Evolutionary conservation across 2,888 invertebrate species (phyloP).

Genomic region (Lithophane semibrunnea): DNA sequence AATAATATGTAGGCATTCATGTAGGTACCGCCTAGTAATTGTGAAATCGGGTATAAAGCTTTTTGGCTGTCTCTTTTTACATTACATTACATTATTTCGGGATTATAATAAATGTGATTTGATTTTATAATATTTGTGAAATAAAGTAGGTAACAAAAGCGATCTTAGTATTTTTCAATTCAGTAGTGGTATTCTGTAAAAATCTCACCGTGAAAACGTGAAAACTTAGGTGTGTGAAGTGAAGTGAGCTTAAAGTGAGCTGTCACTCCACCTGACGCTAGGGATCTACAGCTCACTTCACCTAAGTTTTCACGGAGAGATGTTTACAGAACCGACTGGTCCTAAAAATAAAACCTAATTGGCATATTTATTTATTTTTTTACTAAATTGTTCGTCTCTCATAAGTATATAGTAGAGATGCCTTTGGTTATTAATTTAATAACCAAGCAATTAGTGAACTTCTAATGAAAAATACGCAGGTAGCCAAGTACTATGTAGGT

Average conservation of each 20-base stretch:
- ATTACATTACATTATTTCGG: too few relatives aligned
- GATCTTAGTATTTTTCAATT: background rate
- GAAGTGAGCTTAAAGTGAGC: too few relatives aligned
- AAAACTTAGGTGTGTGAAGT: too few relatives aligned
- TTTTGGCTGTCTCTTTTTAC: background rate
- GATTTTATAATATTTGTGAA: background rate
- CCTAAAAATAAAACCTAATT: too few relatives aligned
- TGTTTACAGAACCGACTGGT: too few relatives aligned
- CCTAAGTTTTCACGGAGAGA: too few relatives aligned
- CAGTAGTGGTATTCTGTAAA: too few relatives aligned
- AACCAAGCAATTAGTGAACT: constrained; percentile 28
- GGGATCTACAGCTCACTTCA: too few relatives aligned
- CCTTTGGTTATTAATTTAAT: constrained; percentile 5
- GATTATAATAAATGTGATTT: background rate
- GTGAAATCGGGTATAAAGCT: background rate
- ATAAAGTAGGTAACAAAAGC: background rate
- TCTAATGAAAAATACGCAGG: constrained; percentile 29
- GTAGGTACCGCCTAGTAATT: background rate
- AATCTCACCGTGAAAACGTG: too few relatives aligned
- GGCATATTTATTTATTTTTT: background rate
- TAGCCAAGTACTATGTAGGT: constrained; percentile 11
- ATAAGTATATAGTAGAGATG: background rate
- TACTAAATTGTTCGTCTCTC: too few relatives aligned
- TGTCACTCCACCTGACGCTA: too few relatives aligned
- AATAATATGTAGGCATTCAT: background rate